Evolutionary conservation across 2,888 invertebrate species (phyloP).

Genomic region (Pollenia labialis): DNA sequence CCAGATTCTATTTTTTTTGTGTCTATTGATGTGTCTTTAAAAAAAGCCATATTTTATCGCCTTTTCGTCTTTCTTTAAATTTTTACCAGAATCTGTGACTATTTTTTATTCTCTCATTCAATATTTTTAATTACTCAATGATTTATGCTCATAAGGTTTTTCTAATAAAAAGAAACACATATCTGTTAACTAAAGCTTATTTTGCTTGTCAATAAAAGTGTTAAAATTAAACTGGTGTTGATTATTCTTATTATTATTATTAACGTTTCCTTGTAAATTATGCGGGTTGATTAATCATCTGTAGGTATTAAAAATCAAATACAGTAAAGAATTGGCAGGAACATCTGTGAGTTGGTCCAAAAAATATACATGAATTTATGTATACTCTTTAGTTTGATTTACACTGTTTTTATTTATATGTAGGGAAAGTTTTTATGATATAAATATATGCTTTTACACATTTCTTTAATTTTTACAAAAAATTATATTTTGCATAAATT

Average conservation of each 20-base stretch:
- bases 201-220: constrained; percentile 42
- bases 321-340: neutral
- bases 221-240: neutral
- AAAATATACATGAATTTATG: too few species aligned
- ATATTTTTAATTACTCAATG: constrained; percentile 31
- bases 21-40: too few species aligned
- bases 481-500: too few species aligned
- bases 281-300: constrained; percentile 43
- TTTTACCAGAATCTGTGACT: neutral
- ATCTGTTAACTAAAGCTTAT: constrained; percentile 53
- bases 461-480: too few species aligned
- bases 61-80: neutral
- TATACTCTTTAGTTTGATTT: too few species aligned
- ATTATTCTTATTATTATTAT: neutral
- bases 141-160: neutral
- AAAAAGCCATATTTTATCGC: too few species aligned
- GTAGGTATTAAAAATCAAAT: neutral
- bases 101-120: neutral
- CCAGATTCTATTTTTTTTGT: too few species aligned
- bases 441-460: too few species aligned
- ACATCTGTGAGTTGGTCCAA: too few species aligned
- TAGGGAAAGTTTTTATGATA: too few species aligned
- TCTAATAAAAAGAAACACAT: too few species aligned
- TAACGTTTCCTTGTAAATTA: constrained; percentile 28
- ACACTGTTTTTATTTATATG: too few species aligned